Conservation (phyloP, 2,113 vertebrate genomes). For the Orycteropus afer region DNA sequence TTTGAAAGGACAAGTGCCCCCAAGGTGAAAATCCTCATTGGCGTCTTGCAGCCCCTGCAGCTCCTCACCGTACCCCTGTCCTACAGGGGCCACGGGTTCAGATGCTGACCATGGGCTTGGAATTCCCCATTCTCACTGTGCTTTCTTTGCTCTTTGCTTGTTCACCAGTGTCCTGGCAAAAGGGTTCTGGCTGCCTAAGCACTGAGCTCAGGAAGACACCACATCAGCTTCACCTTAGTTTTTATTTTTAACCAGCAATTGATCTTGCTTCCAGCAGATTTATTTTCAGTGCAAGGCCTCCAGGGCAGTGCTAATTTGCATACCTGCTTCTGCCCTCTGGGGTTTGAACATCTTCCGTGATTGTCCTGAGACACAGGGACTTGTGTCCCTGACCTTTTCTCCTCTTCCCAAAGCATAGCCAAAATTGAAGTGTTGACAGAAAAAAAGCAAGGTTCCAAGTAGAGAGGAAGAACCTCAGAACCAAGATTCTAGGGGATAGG, state of each 20-base stretch:
- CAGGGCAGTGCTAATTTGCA: constrained; percentile 37
- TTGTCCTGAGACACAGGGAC: neutral
- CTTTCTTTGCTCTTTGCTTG: neutral
- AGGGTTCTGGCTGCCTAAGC: neutral
- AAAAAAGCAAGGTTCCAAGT: neutral
- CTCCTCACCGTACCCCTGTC: neutral
- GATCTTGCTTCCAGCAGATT: constrained; percentile 39
- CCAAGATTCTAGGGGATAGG: no score
- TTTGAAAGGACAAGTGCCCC: neutral
- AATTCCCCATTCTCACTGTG: neutral
- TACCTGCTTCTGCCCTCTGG: neutral
- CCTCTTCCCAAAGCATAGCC: neutral
- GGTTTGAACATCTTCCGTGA: neutral
- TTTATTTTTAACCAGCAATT: constrained; percentile 49
- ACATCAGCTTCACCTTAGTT: neutral
- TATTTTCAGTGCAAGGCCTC: constrained; percentile 2
- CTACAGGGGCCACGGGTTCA: neutral
- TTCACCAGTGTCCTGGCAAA: neutral
- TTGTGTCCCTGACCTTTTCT: neutral
- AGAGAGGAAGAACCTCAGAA: neutral
- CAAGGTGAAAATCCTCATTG: neutral
- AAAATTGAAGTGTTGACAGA: neutral
- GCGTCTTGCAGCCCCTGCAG: no score
- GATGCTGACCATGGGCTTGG: neutral
- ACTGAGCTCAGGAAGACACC: neutral